Evolutionary conservation across 2,113 vertebrate species (phyloP).

Genomic region (Physeter macrocephalus): DNA sequence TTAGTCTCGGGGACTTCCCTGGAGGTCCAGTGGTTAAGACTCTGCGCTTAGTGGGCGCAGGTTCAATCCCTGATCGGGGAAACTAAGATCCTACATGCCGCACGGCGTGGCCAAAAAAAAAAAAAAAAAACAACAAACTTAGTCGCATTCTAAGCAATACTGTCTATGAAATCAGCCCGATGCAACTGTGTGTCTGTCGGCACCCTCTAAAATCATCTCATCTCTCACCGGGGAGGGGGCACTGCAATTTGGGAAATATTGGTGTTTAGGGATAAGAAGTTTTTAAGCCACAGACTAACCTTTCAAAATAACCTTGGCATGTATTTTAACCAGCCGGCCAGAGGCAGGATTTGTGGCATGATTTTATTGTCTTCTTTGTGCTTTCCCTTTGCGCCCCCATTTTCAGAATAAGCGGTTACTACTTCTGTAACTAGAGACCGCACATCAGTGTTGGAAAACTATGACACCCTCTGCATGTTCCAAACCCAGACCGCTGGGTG

Average conservation of each 20-base stretch:
- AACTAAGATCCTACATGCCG: neutral
- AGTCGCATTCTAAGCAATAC: neutral
- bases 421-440: neutral
- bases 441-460: neutral
- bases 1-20: neutral
- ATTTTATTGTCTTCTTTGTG: neutral
- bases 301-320: neutral
- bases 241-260: neutral
- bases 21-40: neutral
- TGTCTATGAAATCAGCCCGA: neutral
- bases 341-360: neutral
- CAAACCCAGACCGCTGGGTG: neutral
- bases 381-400: rapidly evolving
- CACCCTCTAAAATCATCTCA: neutral
- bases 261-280: neutral
- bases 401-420: neutral
- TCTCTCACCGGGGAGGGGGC: neutral
- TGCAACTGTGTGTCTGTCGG: too few species aligned
- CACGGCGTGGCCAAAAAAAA: neutral
- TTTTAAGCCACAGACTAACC: neutral
- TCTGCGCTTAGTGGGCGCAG: neutral
- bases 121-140: neutral
- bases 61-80: neutral
- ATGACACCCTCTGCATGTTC: neutral
- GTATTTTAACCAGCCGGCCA: neutral